phyloP scores from a whole-genome alignment of 2,888 invertebrate genomes.

The Pachymerium ferrugineum region DNA sequence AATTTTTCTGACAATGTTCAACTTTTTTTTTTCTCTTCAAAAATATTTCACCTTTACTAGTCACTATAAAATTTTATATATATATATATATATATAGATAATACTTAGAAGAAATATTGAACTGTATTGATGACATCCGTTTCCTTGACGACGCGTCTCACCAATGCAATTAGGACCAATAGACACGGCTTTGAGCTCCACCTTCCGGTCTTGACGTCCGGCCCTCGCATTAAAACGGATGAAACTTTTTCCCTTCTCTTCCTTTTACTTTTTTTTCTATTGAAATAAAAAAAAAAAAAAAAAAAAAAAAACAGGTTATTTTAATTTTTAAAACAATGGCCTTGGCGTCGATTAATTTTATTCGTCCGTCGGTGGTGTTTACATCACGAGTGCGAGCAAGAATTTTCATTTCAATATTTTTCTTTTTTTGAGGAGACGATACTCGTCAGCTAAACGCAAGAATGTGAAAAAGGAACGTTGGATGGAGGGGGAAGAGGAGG shows the following conservation, averaged over 20 bases:
- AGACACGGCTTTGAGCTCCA: background rate
- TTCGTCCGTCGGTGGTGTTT: background rate
- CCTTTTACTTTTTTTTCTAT: background rate
- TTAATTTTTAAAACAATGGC: background rate
- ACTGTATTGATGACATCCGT: background rate
- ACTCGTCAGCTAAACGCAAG: background rate
- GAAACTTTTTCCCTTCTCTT: background rate
- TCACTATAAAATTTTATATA: too few species aligned
- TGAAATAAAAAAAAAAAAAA: background rate
- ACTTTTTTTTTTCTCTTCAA: too few species aligned
- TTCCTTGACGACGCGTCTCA: background rate
- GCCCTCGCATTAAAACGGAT: background rate
- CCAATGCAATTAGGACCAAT: background rate
- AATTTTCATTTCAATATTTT: conserved; percentile 2
- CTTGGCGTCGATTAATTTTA: background rate
- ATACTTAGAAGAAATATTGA: background rate
- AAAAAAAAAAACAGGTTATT: background rate
- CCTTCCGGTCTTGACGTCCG: background rate
- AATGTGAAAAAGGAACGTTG: background rate
- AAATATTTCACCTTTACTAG: too few species aligned
- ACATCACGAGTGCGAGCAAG: background rate
- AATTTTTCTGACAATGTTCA: too few species aligned
- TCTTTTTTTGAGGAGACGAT: background rate
- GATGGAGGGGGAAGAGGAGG: background rate
- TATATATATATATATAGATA: too few species aligned